Base-by-base conservation (phyloP, 2,797 vertebrate genomes). In the Hippoglossus hippoglossus region DNA sequence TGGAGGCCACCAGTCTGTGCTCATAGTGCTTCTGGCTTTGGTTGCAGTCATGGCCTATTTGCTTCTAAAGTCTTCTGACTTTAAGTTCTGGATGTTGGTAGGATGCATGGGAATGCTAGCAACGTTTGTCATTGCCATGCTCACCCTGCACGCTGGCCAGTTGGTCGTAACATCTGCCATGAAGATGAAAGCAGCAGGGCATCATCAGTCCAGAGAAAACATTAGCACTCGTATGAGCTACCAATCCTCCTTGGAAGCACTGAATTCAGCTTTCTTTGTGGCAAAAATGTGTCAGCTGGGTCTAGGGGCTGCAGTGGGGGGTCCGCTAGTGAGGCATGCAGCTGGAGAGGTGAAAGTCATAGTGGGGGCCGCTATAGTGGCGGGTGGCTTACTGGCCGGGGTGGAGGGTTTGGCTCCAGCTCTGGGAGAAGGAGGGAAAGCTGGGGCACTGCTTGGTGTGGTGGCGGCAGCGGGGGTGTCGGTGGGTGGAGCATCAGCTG, bases 1-100 rank as follows among this genome's bases (percentile, higher is more conserved):
- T 0, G 90, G 89, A 8, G 31, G 53, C 15, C 89, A 92, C 61
- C 82, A 81, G 24, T 74, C 71, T 21, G 86, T 80, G 44, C 54
- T 92, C 0, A 50, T 87, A 4, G 81, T 62, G 4, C 81, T 91
- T 56, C 41, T 91, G 46, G 62, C 24, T 54, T 63, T 89, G 16
- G 86, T 91, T 8, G 50, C 26, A 5, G 1, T 79, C 34, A 86
- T 90, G 0, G 61, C 50, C 11, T 88, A 63, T 55, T 19, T 60
- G 3, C 75, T 92, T 1, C 4, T 92, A 2, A 85, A 78, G 18
- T 70, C 75, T 0, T 66, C 75, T 0, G 76, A 88, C 76, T 90
- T 92, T 39, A 89, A 90, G 53, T 92, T 90, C 50, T 92, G 91
- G 91, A 91, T 92, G 91, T 51, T 90, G 70, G 73, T 84, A 0